These are phyloP conservation scores for Eunapius fragilis DNA, from an alignment of 37 sponge, comb jelly and placozoan genomes.

Conservation along the genomic window DNA sequence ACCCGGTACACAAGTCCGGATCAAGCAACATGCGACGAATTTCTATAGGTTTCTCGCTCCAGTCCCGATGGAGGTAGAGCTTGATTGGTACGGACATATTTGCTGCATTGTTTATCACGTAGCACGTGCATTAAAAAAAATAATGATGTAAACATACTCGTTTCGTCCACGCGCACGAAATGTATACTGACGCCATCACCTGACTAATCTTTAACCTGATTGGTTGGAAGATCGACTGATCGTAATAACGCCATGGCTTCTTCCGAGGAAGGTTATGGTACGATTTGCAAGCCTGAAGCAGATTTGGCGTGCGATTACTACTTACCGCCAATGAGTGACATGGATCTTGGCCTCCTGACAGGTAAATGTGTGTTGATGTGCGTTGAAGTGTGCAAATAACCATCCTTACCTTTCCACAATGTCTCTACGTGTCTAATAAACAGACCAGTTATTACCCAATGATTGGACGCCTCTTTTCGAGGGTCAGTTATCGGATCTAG, in stretches of 20 bases:
- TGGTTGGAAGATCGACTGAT: background rate
- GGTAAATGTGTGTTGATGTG: background rate
- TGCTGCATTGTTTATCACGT: too few relatives aligned
- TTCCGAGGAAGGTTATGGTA: conserved; percentile 8
- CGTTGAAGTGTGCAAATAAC: background rate
- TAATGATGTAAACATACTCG: background rate
- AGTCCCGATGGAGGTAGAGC: conserved; percentile 28
- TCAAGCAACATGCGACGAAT: conserved; percentile 54
- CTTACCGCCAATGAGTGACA: background rate
- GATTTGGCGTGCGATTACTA: background rate
- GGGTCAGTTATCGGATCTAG: conserved; percentile 39
- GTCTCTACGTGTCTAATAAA: background rate
- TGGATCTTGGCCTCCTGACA: conserved; percentile 37
- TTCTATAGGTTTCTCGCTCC: conserved; percentile 22
- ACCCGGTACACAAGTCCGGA: conserved; percentile 22
- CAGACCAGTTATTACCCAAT: background rate
- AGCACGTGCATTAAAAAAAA: background rate
- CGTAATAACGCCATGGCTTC: background rate
- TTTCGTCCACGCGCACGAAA: background rate
- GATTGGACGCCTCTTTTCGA: conserved; percentile 61
- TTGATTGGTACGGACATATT: conserved; percentile 65
- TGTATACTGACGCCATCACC: background rate
- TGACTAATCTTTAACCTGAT: background rate
- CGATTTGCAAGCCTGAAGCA: conserved; percentile 32
- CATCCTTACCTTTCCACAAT: too few relatives aligned